Conservation (phyloP, 2,797 vertebrate species). For the Syngnathus rostellatus region DNA sequence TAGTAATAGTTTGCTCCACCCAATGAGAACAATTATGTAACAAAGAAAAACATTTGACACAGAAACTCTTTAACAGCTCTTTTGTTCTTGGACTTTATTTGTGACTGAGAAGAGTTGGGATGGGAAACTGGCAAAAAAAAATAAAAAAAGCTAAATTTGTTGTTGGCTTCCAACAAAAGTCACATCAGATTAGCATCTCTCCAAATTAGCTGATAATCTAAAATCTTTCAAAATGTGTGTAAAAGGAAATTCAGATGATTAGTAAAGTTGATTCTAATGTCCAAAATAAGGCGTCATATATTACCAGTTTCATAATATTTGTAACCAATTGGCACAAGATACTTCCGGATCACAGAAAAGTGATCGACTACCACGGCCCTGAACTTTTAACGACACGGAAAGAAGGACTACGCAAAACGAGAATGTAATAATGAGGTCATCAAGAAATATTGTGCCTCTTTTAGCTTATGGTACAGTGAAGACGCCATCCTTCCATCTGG, state of each 20-base stretch:
- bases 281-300: not conserved
- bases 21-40: no score
- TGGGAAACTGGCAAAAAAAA: not conserved
- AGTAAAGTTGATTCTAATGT: not conserved
- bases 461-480: slow-evolving; percentile 49
- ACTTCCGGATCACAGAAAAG: no score
- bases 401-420: not conserved
- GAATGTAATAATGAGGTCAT: not conserved
- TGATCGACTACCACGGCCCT: no score
- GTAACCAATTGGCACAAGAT: no score
- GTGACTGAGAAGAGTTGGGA: no score
- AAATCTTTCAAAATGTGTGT: not conserved
- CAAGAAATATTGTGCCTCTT: not conserved
- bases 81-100: not conserved
- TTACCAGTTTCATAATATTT: no score
- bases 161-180: not conserved
- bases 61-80: no score
- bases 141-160: no score
- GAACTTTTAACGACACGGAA: not conserved
- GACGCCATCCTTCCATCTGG: slow-evolving; percentile 52
- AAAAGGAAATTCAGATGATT: not conserved
- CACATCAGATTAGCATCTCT: not conserved
- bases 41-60: no score
- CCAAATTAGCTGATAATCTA: not conserved
- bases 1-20: no score